Evolutionary conservation across 2,113 vertebrate species (phyloP), one percentile per base, ranked within the genome.

Genomic region (Caracal caracal): DNA sequence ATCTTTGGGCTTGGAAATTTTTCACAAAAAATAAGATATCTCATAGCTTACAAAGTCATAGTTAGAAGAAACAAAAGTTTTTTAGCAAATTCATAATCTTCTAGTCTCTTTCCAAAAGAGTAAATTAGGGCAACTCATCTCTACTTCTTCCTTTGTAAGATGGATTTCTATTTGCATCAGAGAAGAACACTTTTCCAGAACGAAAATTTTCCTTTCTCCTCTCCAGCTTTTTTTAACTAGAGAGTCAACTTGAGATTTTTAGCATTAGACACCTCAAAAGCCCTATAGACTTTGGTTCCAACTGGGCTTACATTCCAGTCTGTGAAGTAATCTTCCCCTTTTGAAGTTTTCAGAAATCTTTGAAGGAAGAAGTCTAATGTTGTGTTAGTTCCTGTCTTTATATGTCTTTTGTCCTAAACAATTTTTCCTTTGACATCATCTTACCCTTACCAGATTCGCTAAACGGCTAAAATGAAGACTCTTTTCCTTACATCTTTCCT

Each of bases 201-300:
- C 78, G 96, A 97, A 97, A 94, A 51, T 81, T 95, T 96, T 97
- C 93, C 83, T 93, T 88, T 95, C 68, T 90, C 40, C 19, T 88
- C 53, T 97, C 94, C 94, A 97, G 61, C 35, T 84, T 88, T 95
- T 89, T 93, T 91, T 22, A 90, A 65, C 53, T 95, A 53, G 85
- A 83, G 84, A 95, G 33, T 93, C 75, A 89, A 51, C 37, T 88
- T 95, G 76, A 83, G 16, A 95, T 93, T 94, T 97, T 96, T 66
- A 96, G 28, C 65, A 35, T 89, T 30, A 66, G 87, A 53, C 30
- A 73, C 76, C 81, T 94, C 51, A 92, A 82, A 88, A 96, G 75
- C 65, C 75, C 30, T 17, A 5, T 63, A 88, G 79, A 93, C 63
- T 17, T n/a, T 65, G 35, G 33, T 86, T 78, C 85, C 87, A 80